Evolutionary conservation across 2,113 vertebrate genomes (phyloP).

Genomic region (Choloepus hoffmanni): DNA sequence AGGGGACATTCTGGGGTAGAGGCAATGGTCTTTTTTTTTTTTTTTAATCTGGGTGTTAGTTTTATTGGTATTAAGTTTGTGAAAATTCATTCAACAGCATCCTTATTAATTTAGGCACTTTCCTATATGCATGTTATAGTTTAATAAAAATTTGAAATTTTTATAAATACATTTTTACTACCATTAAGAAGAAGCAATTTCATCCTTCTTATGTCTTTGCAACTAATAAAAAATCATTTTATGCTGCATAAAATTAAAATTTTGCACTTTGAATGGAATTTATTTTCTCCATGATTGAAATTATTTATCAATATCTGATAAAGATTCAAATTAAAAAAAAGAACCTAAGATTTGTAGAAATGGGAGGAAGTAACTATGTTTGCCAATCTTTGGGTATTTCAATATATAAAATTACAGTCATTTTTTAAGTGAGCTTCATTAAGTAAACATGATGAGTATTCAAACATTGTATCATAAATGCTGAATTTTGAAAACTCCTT

Average conservation of each 20-base stretch:
- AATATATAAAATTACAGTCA: not conserved
- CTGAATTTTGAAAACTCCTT: not conserved
- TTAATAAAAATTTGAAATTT: not conserved
- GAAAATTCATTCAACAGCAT: not conserved
- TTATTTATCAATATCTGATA: not conserved
- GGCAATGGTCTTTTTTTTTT: not conserved
- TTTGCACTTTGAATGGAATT: not conserved
- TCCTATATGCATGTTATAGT: not conserved
- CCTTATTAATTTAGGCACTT: not conserved
- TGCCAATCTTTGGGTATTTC: not conserved
- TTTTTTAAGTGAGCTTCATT: not conserved
- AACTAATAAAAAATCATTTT: not conserved
- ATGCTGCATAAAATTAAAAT: constrained; percentile 17
- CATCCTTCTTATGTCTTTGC: not conserved
- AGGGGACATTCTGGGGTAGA: not conserved
- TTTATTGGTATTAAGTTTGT: not conserved
- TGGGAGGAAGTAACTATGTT: not conserved
- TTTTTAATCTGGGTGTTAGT: not conserved
- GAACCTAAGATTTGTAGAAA: not conserved
- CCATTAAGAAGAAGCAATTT: not conserved
- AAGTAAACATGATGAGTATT: not conserved
- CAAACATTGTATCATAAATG: not conserved
- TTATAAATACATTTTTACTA: not conserved
- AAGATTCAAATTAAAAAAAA: not conserved
- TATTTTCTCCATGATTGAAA: not conserved